Base-by-base conservation (phyloP, 2,797 vertebrate species). In the Clarias fuscus region DNA sequence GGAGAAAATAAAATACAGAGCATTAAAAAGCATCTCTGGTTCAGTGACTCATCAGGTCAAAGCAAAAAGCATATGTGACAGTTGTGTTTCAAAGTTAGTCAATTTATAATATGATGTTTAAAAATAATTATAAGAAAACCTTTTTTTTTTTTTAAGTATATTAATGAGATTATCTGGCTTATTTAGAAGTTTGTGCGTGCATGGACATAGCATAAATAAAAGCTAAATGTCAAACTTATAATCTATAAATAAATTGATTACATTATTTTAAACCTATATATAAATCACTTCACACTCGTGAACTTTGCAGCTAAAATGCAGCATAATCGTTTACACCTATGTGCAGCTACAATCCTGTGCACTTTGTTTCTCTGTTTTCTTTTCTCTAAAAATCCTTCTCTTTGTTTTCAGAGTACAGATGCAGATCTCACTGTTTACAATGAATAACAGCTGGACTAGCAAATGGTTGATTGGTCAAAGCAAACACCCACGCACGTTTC, bases 361-460 rank as follows among this genome's bases (percentile, higher is more conserved):
- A 24, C 79, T 48, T 27, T 20, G 78, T 80, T 67, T 75, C 20
- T n/a, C 62, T 33, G 20, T 72, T 70, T 22, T 70, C 68, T 43
- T 40, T 43, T 73, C 17, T 83, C 53, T 71, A 61, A 73, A 59
- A 73, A 75, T 62, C 58, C 62, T 78, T 72, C 43, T 77, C 53
- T 62, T n/a, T 85, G 70, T 76, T 76, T 59, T 37, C 72, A 22
- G 37, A 82, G 53, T 65, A 85, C 78, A 85, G 48, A 88, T 85
- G 83, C 72, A 83, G 40, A 67, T 22, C 82, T 86, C 68, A 53
- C 64, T 67, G 85, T 86, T 82, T 33, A 83, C 67, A 86, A 82
- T 81, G 73, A 85, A 83, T 79, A 90, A 88, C 88, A 90, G 88
- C 88, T 87, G 88, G 87, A 90, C 79, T 85, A 64, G 30, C 27